Base-by-base conservation (phyloP, 2,113 vertebrate species). In the Eptesicus fuscus region DNA sequence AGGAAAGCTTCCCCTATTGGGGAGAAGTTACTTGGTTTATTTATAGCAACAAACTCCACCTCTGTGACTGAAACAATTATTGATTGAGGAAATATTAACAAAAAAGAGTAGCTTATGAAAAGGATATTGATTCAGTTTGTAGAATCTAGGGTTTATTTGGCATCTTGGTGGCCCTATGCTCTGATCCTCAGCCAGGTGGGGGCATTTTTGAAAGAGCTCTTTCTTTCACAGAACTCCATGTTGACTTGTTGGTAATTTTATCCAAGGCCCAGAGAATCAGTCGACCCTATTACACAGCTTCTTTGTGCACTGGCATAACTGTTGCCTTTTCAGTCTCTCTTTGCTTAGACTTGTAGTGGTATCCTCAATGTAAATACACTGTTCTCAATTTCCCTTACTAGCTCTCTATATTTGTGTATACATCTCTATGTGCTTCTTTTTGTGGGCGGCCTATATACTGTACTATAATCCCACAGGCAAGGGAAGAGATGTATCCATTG, bases 201-300 rank as follows among this genome's bases (percentile, higher is more conserved):
- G 6, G 23, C 69, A 93, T 96, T 90, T 95, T 53, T 93, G 63
- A 86, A 92, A 91, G 51, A 89, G 4, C 32, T 86, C 25, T 96
- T 30, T 76, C 78, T 73, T 93, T 95, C 28, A 84, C 35, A 63
- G 51, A 95, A 23, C 25, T 90, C 44, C 42, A 10, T 90, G 91
- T 92, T 87, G 70, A 78, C 63, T 94, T 82, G 9, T 85, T 92
- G 88, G 56, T 40, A 87, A 90, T 95, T 95, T 95, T 67, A 44
- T 82, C 30, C 74, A 78, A 93, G 87, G 61, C 83, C 73, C 37
- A 84, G 59, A 79, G 78, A 95, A 42, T 86, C 56, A 83, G n/a
- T 87, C 51, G 61, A 65, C 47, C 32, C 0, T 53, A n/a, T 79
- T 96, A 92, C 69, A 86, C 56, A 83, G 70, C 61, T 96, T 90